These are phyloP conservation scores for Pseudorasbora parva DNA, from an alignment of 2,113 vertebrate species.

Conservation along the genomic window DNA sequence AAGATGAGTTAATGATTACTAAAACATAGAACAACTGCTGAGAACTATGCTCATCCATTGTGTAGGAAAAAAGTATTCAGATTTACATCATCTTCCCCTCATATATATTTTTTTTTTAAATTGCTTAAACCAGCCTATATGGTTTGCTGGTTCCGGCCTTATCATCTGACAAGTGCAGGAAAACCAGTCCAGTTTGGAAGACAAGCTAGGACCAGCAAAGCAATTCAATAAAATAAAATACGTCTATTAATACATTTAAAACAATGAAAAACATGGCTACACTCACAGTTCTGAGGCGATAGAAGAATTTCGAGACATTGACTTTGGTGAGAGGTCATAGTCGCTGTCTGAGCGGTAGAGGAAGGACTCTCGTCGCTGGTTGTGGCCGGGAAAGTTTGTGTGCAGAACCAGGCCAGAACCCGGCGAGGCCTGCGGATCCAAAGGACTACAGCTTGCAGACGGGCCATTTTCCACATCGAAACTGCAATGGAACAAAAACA, in stretches of 20 bases:
- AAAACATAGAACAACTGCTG: neutral
- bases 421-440: conserved; percentile 93
- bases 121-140: neutral
- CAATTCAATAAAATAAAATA: neutral
- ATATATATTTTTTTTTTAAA: no score
- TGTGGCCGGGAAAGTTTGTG: conserved; percentile 92
- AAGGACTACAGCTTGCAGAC: conserved; percentile 89
- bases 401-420: conserved; percentile 94
- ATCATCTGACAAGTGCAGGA: neutral
- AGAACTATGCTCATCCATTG: neutral
- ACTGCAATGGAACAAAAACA: conserved; percentile 74
- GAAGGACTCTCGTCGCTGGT: conserved; percentile 95
- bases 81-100: neutral
- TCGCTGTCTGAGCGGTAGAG: conserved; percentile 98
- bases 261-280: neutral
- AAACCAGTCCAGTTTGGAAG: neutral
- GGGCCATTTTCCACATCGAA: conserved; percentile 99
- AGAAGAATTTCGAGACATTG: conserved; percentile 97
- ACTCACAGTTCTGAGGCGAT: conserved; percentile 95
- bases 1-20: neutral
- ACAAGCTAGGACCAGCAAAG: neutral
- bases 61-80: neutral
- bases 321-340: conserved; percentile 97
- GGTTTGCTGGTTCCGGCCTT: neutral
- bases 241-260: neutral